Percentiles rank a stretch among this genome's conserved stretches.
Evolutionary conservation across 2,888 invertebrate genomes (phyloP).

Genomic region (Nymphalis c-album): DNA sequence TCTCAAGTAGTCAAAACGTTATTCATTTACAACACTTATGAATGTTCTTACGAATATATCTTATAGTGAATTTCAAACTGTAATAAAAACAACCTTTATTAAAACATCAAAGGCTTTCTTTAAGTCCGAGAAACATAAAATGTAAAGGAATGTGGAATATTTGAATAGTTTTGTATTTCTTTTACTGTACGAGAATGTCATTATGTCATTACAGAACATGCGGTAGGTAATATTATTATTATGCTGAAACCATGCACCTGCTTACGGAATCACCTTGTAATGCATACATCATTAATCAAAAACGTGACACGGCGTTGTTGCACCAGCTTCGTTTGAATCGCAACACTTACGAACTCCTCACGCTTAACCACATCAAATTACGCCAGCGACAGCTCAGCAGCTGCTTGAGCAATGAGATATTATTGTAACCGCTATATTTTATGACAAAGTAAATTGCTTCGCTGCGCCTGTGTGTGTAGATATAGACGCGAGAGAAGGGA

Average conservation of each 20-base stretch:
- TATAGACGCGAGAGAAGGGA: constrained; percentile 41
- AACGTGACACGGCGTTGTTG: constrained; percentile 62
- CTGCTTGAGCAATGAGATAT: constrained; percentile 57
- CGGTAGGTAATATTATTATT: constrained; percentile 20
- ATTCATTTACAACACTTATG: not conserved
- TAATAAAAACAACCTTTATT: not conserved
- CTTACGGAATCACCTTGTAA: constrained; percentile 27
- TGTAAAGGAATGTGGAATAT: not conserved
- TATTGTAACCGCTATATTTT: constrained; percentile 60
- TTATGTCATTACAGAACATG: constrained; percentile 14
- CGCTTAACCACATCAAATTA: constrained; percentile 66
- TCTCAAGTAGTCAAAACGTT: not conserved
- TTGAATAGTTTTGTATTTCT: not conserved
- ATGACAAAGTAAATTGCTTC: constrained; percentile 63
- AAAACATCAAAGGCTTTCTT: not conserved
- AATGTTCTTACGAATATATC: not conserved
- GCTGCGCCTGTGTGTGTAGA: constrained; percentile 33
- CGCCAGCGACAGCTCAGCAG: constrained; percentile 54
- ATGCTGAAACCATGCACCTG: constrained; percentile 23
- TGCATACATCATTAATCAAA: constrained; percentile 60
- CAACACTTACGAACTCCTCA: constrained; percentile 63
- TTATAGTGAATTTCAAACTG: not conserved
- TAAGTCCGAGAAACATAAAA: not conserved
- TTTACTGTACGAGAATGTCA: constrained; percentile 1
- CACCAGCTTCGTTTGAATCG: constrained; percentile 59